Conservation (phyloP, 1,140 invertebrate genomes). For the Drosophila athabasca region DNA sequence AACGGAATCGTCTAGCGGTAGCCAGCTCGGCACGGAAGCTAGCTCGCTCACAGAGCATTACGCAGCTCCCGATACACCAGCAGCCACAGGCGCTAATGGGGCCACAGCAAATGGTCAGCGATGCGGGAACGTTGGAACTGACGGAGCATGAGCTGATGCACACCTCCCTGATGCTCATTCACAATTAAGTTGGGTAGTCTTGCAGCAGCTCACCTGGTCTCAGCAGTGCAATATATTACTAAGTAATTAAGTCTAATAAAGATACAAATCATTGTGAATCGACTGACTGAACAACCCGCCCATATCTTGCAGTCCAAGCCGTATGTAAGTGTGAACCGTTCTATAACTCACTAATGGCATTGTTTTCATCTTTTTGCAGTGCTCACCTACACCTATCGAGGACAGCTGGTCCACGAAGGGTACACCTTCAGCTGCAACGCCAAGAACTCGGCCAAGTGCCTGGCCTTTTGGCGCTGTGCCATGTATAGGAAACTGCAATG, state of each 20-base stretch:
- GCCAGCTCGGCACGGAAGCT: slow-evolving; percentile 43
- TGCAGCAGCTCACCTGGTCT: slow-evolving; percentile 3
- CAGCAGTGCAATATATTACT: slow-evolving; percentile 60
- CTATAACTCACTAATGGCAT: slow-evolving; percentile 1
- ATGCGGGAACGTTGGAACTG: slow-evolving; percentile 52
- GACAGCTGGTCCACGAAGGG: slow-evolving; percentile 62
- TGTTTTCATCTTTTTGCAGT: slow-evolving; percentile 18
- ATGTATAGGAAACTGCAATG: slow-evolving; percentile 61
- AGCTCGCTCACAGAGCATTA: slow-evolving; percentile 30
- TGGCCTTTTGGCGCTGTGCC: slow-evolving; percentile 69
- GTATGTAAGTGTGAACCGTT: slow-evolving; percentile 19
- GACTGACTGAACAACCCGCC: background rate
- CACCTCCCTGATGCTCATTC: slow-evolving; percentile 66
- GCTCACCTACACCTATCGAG: slow-evolving; percentile 68
- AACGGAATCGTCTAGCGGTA: slow-evolving; percentile 67
- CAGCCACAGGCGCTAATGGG: slow-evolving; percentile 23
- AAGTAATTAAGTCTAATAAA: slow-evolving; percentile 63
- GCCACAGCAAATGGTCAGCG: slow-evolving; percentile 28
- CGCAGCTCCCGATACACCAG: slow-evolving; percentile 36
- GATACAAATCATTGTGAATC: slow-evolving; percentile 18
- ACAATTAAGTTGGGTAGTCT: slow-evolving; percentile 37
- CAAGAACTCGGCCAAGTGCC: slow-evolving; percentile 32
- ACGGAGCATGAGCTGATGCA: slow-evolving; percentile 68
- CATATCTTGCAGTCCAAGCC: no score
- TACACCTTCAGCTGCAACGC: slow-evolving; percentile 57